Conservation (phyloP, 2,888 invertebrate species). For the Choristoneura rosaceana region DNA sequence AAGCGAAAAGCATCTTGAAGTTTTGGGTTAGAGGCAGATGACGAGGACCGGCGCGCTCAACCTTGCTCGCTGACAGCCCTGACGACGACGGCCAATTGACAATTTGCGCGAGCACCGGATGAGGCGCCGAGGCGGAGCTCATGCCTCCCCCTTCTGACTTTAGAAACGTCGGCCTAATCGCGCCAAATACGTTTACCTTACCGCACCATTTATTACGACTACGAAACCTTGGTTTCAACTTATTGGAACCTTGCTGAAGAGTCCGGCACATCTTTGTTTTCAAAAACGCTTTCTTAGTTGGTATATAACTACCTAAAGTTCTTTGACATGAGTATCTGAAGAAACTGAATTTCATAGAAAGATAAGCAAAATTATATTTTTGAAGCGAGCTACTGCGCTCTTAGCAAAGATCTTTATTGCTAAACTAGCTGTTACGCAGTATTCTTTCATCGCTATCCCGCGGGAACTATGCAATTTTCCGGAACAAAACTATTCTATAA, state of each 20-base stretch:
- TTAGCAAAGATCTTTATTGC: too few relatives aligned
- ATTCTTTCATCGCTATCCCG: too few relatives aligned
- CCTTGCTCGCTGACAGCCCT: slow-evolving; percentile 72
- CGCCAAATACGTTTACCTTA: slow-evolving; percentile 55
- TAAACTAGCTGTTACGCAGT: too few relatives aligned
- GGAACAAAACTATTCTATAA: too few relatives aligned
- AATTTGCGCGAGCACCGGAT: slow-evolving; percentile 80
- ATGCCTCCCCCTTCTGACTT: slow-evolving; percentile 78
- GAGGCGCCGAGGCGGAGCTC: slow-evolving; percentile 73
- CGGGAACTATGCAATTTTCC: too few relatives aligned
- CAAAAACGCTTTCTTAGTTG: not conserved
- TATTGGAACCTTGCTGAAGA: not conserved
- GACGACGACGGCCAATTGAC: slow-evolving; percentile 76
- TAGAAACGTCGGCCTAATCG: slow-evolving; percentile 65
- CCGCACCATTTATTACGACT: slow-evolving; percentile 17
- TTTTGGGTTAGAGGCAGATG: slow-evolving; percentile 55
- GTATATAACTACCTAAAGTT: not conserved
- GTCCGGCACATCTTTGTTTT: not conserved
- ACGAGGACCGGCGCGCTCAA: slow-evolving; percentile 61
- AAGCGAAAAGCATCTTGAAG: slow-evolving; percentile 38
- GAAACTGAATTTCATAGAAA: not conserved
- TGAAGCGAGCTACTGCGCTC: too few relatives aligned
- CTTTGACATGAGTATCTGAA: not conserved
- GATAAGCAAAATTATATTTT: too few relatives aligned
- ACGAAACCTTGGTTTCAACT: not conserved